These are phyloP conservation scores for Meda fulgida DNA, from an alignment of 2,797 vertebrate species.

Conservation along the genomic window DNA sequence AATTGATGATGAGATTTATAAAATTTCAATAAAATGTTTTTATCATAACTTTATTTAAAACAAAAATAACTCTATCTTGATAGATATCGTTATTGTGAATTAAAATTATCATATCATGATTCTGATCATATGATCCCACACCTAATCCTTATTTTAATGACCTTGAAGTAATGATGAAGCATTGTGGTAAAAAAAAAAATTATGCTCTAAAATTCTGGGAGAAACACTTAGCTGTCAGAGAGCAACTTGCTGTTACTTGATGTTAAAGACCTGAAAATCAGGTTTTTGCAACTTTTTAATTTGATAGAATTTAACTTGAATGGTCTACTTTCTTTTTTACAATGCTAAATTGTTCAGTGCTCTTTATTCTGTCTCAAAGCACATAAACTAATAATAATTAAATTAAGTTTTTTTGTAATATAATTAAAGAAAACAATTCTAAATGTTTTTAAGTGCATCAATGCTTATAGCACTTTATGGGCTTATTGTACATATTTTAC, in stretches of 20 bases:
- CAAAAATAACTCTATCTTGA: too few relatives aligned
- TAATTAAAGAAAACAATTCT: background rate
- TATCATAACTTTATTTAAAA: too few relatives aligned
- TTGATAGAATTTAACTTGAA: background rate
- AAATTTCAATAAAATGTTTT: too few relatives aligned
- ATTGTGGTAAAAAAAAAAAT: background rate
- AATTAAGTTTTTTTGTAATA: background rate
- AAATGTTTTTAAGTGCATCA: background rate
- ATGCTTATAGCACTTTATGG: background rate
- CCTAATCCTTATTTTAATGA: background rate
- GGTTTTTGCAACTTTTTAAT: background rate
- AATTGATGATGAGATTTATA: too few relatives aligned
- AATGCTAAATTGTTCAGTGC: background rate
- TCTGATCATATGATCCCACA: too few relatives aligned
- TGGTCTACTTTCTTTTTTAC: background rate
- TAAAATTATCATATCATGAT: too few relatives aligned
- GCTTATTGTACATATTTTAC: background rate
- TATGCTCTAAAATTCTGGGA: background rate
- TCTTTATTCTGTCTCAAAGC: background rate
- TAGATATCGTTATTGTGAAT: too few relatives aligned
- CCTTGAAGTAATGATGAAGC: background rate
- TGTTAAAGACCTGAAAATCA: conserved; percentile 16
- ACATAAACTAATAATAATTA: background rate
- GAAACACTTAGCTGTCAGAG: background rate
- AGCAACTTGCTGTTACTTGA: background rate